Base-by-base conservation (phyloP, 2,888 invertebrate genomes). In the Apamea crenata region DNA sequence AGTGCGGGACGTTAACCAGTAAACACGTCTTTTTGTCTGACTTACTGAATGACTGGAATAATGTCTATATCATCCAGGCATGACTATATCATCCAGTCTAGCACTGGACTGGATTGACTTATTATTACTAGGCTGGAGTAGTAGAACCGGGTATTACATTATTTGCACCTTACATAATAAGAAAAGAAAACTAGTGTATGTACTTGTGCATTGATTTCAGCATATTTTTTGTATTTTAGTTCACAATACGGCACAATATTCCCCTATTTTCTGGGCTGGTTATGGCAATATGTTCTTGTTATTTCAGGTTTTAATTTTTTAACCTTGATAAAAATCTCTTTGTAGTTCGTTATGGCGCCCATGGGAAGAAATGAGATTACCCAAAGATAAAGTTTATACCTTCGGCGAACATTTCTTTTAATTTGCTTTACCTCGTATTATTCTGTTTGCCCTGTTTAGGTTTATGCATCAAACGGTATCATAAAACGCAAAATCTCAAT, bases 401-500 rank as follows among this genome's bases (percentile, higher is more conserved):
- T 65, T 63, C 50, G 71, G 14, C 56, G 32, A 71, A 84, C 67
- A 72, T 74, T 87, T 56, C 14, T 83, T 86, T 83, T 86, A 73
- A 77, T 77, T 80, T 66, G 21, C 18, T n/a, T 40, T n/a, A 16
- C 40, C 53, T 32, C 12, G 29, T 70, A 32, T 63, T 56, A 63
- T 47, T 61, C 1, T 18, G 32, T 74, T 44, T 29, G 25, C 18
- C 29, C 16, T 50, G 61, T 56, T 61, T 71, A 36, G 25, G 29
- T 70, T 61, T 47, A 67, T 47, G 47, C 18, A 40, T 32, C 7
- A 85, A 77, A 74, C 36, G 7, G 32, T 67, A 47, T 59, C 56
- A 65, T 68, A 68, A 69, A 88, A 79, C 73, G 80, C 77, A 66
- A 85, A 78, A 78, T 77, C 47, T n/a, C 59, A 78, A 84, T 86